Percentiles rank a stretch among this genome's conserved stretches.
Evolutionary conservation across 37 sponge, comb jelly and placozoan species (phyloP).

Genomic region (Lycopodina hypogea): DNA sequence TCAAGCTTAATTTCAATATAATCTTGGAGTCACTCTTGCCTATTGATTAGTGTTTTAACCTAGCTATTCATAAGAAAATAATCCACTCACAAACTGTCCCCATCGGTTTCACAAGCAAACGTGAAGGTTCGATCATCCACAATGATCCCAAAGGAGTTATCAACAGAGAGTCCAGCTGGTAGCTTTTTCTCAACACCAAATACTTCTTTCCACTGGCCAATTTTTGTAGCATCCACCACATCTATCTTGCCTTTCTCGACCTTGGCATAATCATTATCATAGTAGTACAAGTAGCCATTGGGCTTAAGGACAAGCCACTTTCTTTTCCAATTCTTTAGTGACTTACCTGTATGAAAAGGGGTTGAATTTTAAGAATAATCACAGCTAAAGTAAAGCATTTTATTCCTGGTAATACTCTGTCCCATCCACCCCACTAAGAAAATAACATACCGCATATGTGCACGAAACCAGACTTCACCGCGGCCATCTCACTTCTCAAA

Average conservation of each 20-base stretch:
- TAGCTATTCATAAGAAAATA: too few species aligned
- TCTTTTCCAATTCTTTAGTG: conserved; percentile 54
- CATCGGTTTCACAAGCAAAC: conserved; percentile 41
- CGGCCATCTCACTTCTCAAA: conserved; percentile 35
- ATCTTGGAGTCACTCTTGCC: too few species aligned
- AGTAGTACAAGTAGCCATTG: conserved; percentile 67
- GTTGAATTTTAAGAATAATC: neutral
- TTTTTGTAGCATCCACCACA: conserved; percentile 30
- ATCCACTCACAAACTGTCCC: conserved; percentile 49
- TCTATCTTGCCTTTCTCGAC: conserved; percentile 59
- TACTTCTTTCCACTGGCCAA: conserved; percentile 10
- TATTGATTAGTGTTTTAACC: too few species aligned
- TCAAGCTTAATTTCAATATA: too few species aligned
- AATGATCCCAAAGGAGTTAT: conserved; percentile 43
- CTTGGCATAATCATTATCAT: conserved; percentile 16
- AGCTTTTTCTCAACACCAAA: conserved; percentile 15
- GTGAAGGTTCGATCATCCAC: conserved; percentile 36
- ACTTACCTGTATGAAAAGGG: conserved; percentile 17
- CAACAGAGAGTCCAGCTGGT: neutral
- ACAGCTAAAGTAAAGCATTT: neutral
- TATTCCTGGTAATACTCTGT: too few species aligned
- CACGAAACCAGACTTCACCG: conserved; percentile 46
- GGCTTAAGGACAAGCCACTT: conserved; percentile 54
- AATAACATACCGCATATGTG: conserved; percentile 57
- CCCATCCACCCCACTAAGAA: neutral